These are phyloP conservation scores for Salmo trutta DNA, from an alignment of 2,797 vertebrate species.

Conservation along the genomic window DNA sequence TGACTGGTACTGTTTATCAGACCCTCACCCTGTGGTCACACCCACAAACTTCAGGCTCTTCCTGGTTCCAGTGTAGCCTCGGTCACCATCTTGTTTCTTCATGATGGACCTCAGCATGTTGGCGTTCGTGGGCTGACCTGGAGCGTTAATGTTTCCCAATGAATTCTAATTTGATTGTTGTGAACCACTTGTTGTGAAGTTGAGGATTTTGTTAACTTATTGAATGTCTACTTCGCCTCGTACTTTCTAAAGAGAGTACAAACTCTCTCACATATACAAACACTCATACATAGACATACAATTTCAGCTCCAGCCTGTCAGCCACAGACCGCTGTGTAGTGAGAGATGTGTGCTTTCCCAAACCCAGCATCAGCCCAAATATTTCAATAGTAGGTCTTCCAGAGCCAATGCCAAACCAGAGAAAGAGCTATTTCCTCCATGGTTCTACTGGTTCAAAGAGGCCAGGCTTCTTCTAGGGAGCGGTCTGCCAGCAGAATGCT, in stretches of 20 bases:
- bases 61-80: constrained; percentile 78
- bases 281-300: constrained; percentile 40
- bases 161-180: neutral
- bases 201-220: neutral
- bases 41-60: constrained; percentile 87
- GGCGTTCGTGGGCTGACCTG: constrained; percentile 75
- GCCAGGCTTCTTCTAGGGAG: constrained; percentile 28
- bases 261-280: constrained; percentile 19
- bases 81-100: constrained; percentile 84
- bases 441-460: constrained; percentile 46
- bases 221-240: neutral
- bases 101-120: constrained; percentile 78
- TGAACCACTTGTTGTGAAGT: neutral
- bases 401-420: constrained; percentile 63
- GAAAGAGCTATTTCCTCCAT: constrained; percentile 61
- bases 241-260: constrained; percentile 21
- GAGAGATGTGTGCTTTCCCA: constrained; percentile 50
- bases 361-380: constrained; percentile 73
- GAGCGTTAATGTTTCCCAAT: constrained; percentile 29
- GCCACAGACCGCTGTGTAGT: constrained; percentile 70
- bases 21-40: constrained; percentile 84
- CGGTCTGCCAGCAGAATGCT: constrained; percentile 41
- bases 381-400: constrained; percentile 70
- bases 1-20: neutral
- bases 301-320: constrained; percentile 55